Conservation (phyloP, 2,888 invertebrate genomes). For the Cheilosia scutellata region DNA sequence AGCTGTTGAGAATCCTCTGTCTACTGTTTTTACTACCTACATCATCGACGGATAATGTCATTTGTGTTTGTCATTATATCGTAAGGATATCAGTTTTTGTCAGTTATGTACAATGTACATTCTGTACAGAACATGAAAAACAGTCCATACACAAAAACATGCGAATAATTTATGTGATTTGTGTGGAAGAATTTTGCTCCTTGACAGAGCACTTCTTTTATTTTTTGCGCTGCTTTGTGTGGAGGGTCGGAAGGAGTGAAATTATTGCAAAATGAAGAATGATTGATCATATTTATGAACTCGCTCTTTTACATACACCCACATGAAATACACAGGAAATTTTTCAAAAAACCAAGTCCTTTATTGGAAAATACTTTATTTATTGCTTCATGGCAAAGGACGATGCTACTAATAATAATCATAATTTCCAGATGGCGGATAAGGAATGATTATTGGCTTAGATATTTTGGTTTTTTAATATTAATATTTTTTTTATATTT, state of each 20-base stretch:
- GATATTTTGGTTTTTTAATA: conserved; percentile 48
- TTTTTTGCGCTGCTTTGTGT: neutral
- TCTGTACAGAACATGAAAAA: conserved; percentile 15
- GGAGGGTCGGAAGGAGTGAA: conserved; percentile 30
- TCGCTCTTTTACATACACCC: conserved; percentile 1
- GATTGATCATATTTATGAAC: conserved; percentile 73
- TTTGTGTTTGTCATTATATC: conserved; percentile 29
- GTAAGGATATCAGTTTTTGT: conserved; percentile 41
- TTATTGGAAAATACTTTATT: conserved; percentile 52
- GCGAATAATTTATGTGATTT: conserved; percentile 60
- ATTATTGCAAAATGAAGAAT: conserved; percentile 58
- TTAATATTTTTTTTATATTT: conserved; percentile 34
- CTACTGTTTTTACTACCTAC: too few species aligned
- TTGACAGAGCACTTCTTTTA: neutral
- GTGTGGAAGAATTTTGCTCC: conserved; percentile 26
- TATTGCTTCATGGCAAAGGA: conserved; percentile 53
- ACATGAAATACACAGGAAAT: conserved; percentile 1
- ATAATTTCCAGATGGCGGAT: conserved; percentile 74
- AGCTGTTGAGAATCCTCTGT: too few species aligned
- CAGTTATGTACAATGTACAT: conserved; percentile 5
- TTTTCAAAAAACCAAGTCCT: conserved; percentile 29
- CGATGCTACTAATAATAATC: conserved; percentile 72
- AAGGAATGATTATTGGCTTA: conserved; percentile 71
- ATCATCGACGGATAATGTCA: conserved; percentile 57
- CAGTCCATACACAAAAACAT: conserved; percentile 17